Evolutionary conservation across 2,797 vertebrate species (phyloP).

Genomic region (Spatula versicolor): DNA sequence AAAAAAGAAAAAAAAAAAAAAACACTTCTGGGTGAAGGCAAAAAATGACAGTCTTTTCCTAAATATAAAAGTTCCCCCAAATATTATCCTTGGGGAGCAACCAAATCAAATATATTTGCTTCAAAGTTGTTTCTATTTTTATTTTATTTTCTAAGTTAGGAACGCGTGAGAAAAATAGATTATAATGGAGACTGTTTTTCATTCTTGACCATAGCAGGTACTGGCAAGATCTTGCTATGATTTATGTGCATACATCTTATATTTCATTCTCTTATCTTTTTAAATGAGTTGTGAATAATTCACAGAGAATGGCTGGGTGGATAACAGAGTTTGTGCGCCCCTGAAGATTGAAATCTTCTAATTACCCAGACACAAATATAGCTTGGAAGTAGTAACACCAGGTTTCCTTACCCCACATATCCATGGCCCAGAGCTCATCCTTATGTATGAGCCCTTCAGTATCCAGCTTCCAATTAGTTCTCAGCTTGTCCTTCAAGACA

Average conservation of each 20-base stretch:
- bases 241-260: conserved; percentile 11
- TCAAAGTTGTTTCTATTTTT: neutral
- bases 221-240: neutral
- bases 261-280: conserved; percentile 37
- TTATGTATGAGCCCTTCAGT: neutral
- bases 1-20: neutral
- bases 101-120: neutral
- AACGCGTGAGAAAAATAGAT: neutral
- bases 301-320: neutral
- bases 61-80: neutral
- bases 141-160: neutral
- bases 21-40: neutral
- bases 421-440: neutral
- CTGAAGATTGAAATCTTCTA: conserved; percentile 18
- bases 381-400: neutral
- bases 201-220: neutral
- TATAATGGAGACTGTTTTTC: neutral
- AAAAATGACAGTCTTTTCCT: neutral
- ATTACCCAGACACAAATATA: neutral
- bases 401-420: neutral
- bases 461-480: conserved; percentile 27
- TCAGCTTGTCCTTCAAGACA: conserved; percentile 42
- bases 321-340: neutral
- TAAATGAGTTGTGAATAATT: conserved; percentile 26
- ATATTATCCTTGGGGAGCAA: neutral